Base-by-base conservation (phyloP, 1,140 invertebrate genomes). In the Luehdorfia chinensis region DNA sequence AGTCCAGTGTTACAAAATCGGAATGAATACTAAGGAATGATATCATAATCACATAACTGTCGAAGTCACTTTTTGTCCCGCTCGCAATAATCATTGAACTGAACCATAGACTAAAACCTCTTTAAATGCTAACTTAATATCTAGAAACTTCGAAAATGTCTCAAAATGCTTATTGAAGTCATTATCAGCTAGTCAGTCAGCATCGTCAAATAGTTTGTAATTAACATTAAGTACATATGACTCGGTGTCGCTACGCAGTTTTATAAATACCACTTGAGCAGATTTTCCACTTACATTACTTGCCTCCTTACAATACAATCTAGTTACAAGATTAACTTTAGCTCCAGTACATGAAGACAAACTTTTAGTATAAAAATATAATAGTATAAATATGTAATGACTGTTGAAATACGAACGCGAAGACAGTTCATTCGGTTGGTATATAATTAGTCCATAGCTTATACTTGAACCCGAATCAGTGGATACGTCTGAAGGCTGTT, bases 121-220 rank as follows among this genome's bases (percentile, higher is more conserved):
- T 50, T 23, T 49, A 56, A 27, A 34, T 39, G 9, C 34, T 52
- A 52, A 8, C 13, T 45, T 51, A 46, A 25, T 12, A 28, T 39
- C 46, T 13, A 33, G 31, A 25, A 39, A 30, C 13, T 23, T 45
- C 31, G 30, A 56, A 68, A 68, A 61, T 55, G 55, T 48, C 48
- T 55, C 54, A 59, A 64, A 52, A 54, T 45, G 30, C 15, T 51
- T 23, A 48, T 50, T 23, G 37, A 47, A 50, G 30, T 55, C 45
- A 51, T 61, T 67, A 66, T 51, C 39, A 59, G 53, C 68, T 71
- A 71, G 54, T 68, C 65, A 68, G 65, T 66, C 65, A 55, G 56
- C 59, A 47, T 52, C 30, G 49, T 28, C 48, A 50, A 56, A 48
- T 53, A 57, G 21, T 11, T 36, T 21, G 33, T 36, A 36, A 15